These are phyloP conservation scores for Biston stratarius DNA, from an alignment of 2,888 invertebrate genomes.

Conservation along the genomic window DNA sequence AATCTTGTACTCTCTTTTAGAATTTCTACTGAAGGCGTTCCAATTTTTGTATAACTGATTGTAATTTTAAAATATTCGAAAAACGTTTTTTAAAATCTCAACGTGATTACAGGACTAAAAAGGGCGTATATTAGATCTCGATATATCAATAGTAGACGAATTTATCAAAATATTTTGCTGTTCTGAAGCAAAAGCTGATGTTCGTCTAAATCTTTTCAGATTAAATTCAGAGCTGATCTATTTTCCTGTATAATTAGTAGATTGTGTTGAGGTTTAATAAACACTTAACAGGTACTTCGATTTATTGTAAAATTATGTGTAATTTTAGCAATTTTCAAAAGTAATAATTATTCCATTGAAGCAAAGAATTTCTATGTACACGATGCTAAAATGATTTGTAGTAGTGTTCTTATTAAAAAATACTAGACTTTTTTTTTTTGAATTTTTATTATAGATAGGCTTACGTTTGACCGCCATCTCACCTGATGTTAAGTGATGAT, in stretches of 20 bases:
- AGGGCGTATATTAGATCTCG: constrained; percentile 28
- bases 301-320: neutral
- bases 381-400: neutral
- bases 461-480: too few species aligned
- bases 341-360: neutral
- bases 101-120: neutral
- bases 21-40: constrained; percentile 49
- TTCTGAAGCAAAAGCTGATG: neutral
- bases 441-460: too few species aligned
- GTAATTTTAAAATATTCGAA: constrained; percentile 30
- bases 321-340: constrained; percentile 2
- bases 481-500: too few species aligned
- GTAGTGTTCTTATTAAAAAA: too few species aligned
- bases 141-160: neutral
- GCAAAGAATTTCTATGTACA: constrained; percentile 1
- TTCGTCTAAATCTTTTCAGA: too few species aligned
- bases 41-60: constrained; percentile 42
- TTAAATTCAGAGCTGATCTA: too few species aligned
- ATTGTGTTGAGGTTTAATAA: constrained; percentile 4
- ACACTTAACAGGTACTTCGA: neutral
- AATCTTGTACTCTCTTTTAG: constrained; percentile 47
- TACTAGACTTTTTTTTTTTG: too few species aligned
- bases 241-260: neutral
- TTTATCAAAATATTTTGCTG: neutral
- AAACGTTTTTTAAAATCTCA: constrained; percentile 21